Percentiles rank a stretch among this genome's conserved stretches.
phyloP scores from a whole-genome alignment of 2,888 invertebrate genomes.

The Tenthredo livida region DNA sequence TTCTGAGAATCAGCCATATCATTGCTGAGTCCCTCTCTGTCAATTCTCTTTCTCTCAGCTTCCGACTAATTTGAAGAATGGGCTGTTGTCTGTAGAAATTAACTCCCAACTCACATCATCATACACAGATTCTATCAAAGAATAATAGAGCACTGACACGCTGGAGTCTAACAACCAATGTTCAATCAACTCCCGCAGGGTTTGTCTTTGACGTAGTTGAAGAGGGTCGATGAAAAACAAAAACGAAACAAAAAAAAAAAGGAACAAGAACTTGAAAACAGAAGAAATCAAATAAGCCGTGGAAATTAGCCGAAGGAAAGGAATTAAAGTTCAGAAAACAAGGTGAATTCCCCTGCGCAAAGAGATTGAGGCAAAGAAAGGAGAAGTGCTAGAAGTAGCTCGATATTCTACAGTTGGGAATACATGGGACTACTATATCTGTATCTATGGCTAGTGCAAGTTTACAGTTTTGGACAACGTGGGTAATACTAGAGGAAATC shows the following conservation, averaged over 20 bases:
- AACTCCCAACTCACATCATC: neutral
- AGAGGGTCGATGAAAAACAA: neutral
- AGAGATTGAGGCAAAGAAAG: conserved; percentile 6
- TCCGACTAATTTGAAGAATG: neutral
- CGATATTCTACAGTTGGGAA: neutral
- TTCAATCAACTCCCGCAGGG: neutral
- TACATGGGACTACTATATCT: neutral
- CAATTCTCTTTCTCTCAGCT: neutral
- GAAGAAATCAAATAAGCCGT: neutral
- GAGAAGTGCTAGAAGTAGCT: neutral
- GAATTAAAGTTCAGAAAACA: conserved; percentile 14
- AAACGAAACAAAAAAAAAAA: neutral
- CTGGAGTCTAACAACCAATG: neutral
- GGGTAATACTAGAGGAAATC: neutral
- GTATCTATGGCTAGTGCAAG: neutral
- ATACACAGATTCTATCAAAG: neutral
- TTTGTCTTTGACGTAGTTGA: neutral
- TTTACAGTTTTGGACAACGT: conserved; percentile 7
- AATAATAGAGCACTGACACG: neutral
- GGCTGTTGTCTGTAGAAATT: neutral
- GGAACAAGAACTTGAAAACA: neutral
- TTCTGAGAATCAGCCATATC: too few species aligned
- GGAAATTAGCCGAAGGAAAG: neutral
- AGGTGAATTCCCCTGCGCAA: neutral
- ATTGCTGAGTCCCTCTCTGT: neutral